phyloP scores from a whole-genome alignment of 2,797 vertebrate species.

The Sphenopsis melanotis region DNA sequence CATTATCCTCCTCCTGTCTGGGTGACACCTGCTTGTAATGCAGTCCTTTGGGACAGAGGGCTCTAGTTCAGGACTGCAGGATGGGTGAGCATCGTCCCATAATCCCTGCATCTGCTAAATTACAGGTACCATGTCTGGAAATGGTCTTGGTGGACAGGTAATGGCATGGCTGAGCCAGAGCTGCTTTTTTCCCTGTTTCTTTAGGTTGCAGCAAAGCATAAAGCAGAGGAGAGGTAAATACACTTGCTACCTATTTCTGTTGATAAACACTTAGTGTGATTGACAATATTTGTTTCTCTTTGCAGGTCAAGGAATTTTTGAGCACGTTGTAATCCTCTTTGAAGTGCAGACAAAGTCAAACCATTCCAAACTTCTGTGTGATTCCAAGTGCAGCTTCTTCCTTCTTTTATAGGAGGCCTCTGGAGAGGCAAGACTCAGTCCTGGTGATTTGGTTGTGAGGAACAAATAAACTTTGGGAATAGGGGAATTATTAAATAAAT shows the following conservation, averaged over 20 bases:
- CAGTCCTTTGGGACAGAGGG: background rate
- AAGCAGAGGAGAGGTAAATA: background rate
- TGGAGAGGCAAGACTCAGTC: background rate
- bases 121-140: background rate
- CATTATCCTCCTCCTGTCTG: background rate
- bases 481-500: background rate
- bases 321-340: slow-evolving; percentile 75
- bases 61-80: background rate
- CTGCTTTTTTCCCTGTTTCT: background rate
- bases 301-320: slow-evolving; percentile 91
- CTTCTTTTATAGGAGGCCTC: background rate
- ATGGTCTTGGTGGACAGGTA: background rate
- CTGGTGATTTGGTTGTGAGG: background rate
- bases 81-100: background rate
- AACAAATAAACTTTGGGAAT: background rate
- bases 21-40: background rate
- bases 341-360: slow-evolving; percentile 7
- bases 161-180: rapidly evolving
- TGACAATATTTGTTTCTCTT: slow-evolving; percentile 31
- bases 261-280: background rate
- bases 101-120: background rate
- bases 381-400: background rate
- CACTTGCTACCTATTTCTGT: background rate
- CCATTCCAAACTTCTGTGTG: background rate
- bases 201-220: background rate